Percentiles rank a stretch among this genome's conserved stretches.
phyloP scores from a whole-genome alignment of 2,888 invertebrate genomes.

The Choristoneura rosaceana region DNA sequence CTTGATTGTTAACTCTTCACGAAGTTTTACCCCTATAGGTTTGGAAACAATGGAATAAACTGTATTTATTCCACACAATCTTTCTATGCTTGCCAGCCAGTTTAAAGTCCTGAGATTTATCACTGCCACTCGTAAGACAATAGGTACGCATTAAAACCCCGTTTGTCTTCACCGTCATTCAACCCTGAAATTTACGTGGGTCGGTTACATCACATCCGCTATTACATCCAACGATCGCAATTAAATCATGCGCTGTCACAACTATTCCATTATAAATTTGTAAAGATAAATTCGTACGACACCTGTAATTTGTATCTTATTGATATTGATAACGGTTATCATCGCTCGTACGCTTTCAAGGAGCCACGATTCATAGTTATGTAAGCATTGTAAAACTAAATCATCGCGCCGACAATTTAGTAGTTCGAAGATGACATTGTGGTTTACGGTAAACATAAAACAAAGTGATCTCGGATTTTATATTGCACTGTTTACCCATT shows the following conservation, averaged over 20 bases:
- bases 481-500: background rate
- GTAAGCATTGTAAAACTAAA: constrained; percentile 1
- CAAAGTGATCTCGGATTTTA: background rate
- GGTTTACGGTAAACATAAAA: background rate
- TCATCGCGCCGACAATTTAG: background rate
- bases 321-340: constrained; percentile 39
- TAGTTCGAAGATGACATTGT: background rate
- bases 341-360: constrained; percentile 4
- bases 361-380: background rate
- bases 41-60: too few species aligned
- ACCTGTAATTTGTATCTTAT: constrained; percentile 28
- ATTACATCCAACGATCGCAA: background rate
- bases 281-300: constrained; percentile 22
- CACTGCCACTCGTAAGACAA: background rate
- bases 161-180: background rate
- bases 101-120: background rate
- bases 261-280: constrained; percentile 27
- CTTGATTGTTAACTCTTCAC: too few species aligned
- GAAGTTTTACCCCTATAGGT: too few species aligned
- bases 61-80: background rate
- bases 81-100: background rate
- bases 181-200: background rate
- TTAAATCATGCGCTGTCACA: constrained; percentile 13
- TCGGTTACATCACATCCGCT: background rate
- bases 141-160: background rate